phyloP scores from a whole-genome alignment of 2,113 vertebrate genomes.

The Alouatta palliata region DNA sequence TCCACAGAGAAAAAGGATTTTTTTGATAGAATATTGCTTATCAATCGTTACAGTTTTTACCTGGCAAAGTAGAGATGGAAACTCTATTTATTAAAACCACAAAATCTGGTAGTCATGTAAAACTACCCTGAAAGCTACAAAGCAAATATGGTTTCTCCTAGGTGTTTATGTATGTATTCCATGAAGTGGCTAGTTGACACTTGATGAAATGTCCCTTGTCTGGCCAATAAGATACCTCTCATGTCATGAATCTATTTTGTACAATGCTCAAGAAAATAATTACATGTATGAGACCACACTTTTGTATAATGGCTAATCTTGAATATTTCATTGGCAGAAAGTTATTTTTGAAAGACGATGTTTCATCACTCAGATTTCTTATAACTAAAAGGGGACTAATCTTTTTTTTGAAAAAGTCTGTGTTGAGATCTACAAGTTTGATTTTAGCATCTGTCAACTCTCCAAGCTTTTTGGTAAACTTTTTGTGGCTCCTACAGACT shows the following conservation, averaged over 20 bases:
- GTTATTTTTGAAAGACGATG: not conserved
- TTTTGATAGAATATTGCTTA: not conserved
- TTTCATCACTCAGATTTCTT: conserved; percentile 8
- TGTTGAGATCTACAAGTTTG: not conserved
- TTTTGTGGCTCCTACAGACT: not conserved
- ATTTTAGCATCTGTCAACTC: not conserved
- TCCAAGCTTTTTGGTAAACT: not conserved
- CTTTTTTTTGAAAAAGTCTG: not conserved
- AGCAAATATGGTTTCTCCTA: not conserved
- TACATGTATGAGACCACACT: not conserved
- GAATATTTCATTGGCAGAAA: conserved; percentile 24
- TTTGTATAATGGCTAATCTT: not conserved
- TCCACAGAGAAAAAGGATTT: not conserved
- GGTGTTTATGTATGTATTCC: not conserved
- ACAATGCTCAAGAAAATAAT: not conserved
- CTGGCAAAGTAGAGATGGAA: not conserved
- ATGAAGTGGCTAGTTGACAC: not conserved
- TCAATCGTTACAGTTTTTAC: not conserved
- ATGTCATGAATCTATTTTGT: not conserved
- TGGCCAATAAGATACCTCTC: not conserved
- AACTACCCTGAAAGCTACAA: not conserved
- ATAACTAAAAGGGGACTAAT: not conserved
- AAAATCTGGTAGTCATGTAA: not conserved
- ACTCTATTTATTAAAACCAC: not conserved
- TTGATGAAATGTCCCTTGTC: not conserved